Base-by-base conservation (phyloP, 2,888 invertebrate species). In the Lepidocyrtinus sp. region DNA sequence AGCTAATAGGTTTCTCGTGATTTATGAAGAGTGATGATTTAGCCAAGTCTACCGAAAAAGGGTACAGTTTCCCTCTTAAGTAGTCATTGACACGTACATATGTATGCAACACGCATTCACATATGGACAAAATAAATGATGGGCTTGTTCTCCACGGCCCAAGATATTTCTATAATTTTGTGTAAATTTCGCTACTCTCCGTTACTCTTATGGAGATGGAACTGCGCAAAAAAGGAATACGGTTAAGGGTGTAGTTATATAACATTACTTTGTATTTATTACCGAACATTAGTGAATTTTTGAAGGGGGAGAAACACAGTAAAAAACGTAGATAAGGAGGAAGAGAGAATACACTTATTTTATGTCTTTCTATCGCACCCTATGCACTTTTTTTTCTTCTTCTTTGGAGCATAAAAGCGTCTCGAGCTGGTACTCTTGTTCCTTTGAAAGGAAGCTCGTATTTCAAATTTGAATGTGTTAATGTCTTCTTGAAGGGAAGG, bases 381-480 rank as follows among this genome's bases (percentile, higher is more conserved):
- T 21, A 59, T 59, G 21, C 59, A 59, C 21, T 21, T 59, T 59
- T 21, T 59, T n/a, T n/a, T 55, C 59, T 59, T 21, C 59, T 50
- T 50, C 50, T 50, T 21, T 22, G 21, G 3, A 59, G 59, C 59
- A 59, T 59, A 59, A 59, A 59, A 59, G 59, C 59, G 21, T 59
- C 55, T 55, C 59, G n/a, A 7, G 21, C 15, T 55, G 17, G 55
- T 55, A 59, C 21, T 59, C 59, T 21, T 59, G 7, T 59, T 59
- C 59, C 59, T 59, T 55, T 67, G 62, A 67, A 65, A 78, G 69
- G 59, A 68, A 75, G 64, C 63, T 80, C 77, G 71, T 83, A 81
- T 83, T 83, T 83, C 81, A 83, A 83, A 83, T 83, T 77, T 83
- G 77, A 83, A 81, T 81, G 75, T 81, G 83, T 75, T 75, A 75